Conservation (phyloP, 2,888 invertebrate genomes). For the Shargacucullia verbasci region DNA sequence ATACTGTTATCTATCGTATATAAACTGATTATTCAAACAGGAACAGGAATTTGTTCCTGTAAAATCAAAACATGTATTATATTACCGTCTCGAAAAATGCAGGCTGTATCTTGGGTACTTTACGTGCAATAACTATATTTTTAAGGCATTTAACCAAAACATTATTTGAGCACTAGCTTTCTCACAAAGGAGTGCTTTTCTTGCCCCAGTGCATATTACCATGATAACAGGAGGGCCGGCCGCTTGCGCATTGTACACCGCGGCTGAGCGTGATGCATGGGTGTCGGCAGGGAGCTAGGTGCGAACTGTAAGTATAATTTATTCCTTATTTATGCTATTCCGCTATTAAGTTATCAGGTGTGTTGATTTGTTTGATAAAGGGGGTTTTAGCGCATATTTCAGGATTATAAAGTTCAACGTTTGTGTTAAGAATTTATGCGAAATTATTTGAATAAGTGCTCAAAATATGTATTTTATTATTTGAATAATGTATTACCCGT, state of each 20-base stretch:
- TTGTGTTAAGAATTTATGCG: not conserved
- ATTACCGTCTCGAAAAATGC: too few species aligned
- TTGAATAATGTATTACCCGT: too few species aligned
- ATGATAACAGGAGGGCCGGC: conserved; percentile 38
- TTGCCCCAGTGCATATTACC: conserved; percentile 31
- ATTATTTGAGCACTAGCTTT: not conserved
- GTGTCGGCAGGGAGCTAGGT: conserved; percentile 5
- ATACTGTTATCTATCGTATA: too few species aligned
- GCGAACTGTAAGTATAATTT: conserved; percentile 45
- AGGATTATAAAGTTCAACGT: conserved; percentile 28
- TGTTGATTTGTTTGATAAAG: conserved; percentile 43
- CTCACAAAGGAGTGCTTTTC: not conserved
- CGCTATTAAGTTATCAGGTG: conserved; percentile 16
- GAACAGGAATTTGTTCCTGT: too few species aligned
- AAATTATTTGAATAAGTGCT: not conserved
- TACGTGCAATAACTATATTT: too few species aligned
- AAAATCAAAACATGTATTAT: too few species aligned
- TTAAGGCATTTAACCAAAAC: not conserved
- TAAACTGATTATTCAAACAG: too few species aligned
- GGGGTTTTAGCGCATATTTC: conserved; percentile 39
- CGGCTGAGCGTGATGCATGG: conserved; percentile 18
- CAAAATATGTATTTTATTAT: too few species aligned
- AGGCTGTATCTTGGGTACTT: too few species aligned
- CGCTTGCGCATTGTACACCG: conserved; percentile 20
- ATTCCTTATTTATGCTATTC: conserved; percentile 44